phyloP scores from a whole-genome alignment of 2,113 vertebrate genomes.

The Oriolus oriolus region DNA sequence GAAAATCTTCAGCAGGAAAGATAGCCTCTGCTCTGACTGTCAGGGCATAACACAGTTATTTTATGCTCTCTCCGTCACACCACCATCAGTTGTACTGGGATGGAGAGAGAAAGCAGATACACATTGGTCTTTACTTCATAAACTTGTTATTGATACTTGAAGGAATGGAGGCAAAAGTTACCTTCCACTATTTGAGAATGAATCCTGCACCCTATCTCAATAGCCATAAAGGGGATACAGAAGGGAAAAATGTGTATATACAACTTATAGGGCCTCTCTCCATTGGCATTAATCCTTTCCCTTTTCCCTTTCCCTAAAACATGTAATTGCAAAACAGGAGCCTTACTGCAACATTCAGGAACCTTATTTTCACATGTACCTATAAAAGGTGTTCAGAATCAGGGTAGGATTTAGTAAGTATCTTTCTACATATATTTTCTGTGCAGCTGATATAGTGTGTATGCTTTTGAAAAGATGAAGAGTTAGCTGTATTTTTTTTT shows the following conservation, averaged over 20 bases:
- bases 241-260: not conserved
- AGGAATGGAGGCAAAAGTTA: not conserved
- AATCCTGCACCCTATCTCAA: not conserved
- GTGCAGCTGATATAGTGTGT: not conserved
- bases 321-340: not conserved
- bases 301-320: not conserved
- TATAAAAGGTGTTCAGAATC: not conserved
- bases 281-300: not conserved
- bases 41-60: not conserved
- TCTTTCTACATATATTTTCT: not conserved
- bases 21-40: not conserved
- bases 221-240: not conserved
- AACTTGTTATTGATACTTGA: not conserved
- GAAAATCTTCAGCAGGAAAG: not conserved
- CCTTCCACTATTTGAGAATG: not conserved
- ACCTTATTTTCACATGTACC: not conserved
- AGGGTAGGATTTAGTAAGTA: not conserved
- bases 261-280: fast-evolving
- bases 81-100: not conserved
- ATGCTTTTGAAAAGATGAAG: not conserved
- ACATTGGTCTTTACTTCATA: not conserved
- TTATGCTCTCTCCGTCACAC: not conserved
- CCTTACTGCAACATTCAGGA: not conserved
- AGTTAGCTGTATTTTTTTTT: not conserved
- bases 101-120: not conserved